phyloP scores from a whole-genome alignment of 2,888 invertebrate genomes.

The Operophtera brumata region DNA sequence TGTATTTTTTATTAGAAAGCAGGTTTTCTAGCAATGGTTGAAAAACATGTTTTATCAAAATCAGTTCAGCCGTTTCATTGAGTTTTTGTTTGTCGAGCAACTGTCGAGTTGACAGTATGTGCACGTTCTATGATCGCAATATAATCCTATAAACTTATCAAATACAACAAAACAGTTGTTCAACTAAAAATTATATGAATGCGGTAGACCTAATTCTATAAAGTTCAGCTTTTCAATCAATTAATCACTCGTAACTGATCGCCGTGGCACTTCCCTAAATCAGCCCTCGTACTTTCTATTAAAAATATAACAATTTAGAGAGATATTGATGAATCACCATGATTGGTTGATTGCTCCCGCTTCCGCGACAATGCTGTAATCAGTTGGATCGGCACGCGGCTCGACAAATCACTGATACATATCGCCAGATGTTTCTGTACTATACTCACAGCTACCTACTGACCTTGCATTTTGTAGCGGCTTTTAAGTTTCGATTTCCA shows the following conservation, averaged over 20 bases:
- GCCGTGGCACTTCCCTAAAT: slow-evolving; percentile 49
- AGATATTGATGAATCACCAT: slow-evolving; percentile 68
- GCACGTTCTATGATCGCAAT: too few relatives aligned
- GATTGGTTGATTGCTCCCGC: slow-evolving; percentile 41
- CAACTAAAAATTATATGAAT: too few relatives aligned
- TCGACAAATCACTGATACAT: slow-evolving; percentile 56
- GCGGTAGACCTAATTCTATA: too few relatives aligned
- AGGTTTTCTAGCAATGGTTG: too few relatives aligned
- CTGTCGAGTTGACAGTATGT: too few relatives aligned
- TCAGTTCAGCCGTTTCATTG: too few relatives aligned
- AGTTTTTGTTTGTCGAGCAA: too few relatives aligned
- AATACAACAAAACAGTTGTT: too few relatives aligned
- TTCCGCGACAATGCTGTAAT: slow-evolving; percentile 62
- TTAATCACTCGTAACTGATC: slow-evolving; percentile 58
- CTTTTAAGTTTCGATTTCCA: neutral
- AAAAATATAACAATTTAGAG: slow-evolving; percentile 63
- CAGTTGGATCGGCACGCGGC: slow-evolving; percentile 59
- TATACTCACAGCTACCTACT: slow-evolving; percentile 27
- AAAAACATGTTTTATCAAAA: too few relatives aligned
- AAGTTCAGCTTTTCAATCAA: slow-evolving; percentile 36
- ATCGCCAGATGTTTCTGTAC: slow-evolving; percentile 54
- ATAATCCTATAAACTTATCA: too few relatives aligned
- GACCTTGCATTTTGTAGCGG: slow-evolving; percentile 15
- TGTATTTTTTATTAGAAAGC: too few relatives aligned
- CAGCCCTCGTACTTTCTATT: slow-evolving; percentile 53